These are phyloP conservation scores for Agonopterix subpropinquella DNA, from an alignment of 2,888 invertebrate genomes.

Conservation along the genomic window DNA sequence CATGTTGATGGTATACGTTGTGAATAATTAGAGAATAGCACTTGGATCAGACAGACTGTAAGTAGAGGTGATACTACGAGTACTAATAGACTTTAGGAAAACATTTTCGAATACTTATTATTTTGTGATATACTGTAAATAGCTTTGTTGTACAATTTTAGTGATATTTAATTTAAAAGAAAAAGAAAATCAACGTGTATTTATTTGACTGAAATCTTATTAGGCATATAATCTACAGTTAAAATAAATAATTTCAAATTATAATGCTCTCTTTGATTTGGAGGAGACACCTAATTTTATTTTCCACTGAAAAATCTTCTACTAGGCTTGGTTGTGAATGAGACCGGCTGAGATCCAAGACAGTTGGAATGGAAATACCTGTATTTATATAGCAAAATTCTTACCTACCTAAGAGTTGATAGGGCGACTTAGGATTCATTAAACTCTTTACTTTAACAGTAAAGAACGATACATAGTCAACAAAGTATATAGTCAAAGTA, in stretches of 20 bases:
- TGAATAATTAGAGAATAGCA: slow-evolving; percentile 43
- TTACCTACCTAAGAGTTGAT: no score
- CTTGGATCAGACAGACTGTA: slow-evolving; percentile 65
- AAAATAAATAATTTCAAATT: slow-evolving; percentile 63
- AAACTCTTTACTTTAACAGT: no score
- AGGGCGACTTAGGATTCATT: no score
- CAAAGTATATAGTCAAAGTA: no score
- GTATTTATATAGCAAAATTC: no score
- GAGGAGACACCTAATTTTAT: no score
- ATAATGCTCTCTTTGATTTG: slow-evolving; percentile 40
- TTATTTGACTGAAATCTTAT: slow-evolving; percentile 74
- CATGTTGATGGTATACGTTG: slow-evolving; percentile 20
- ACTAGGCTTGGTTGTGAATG: no score
- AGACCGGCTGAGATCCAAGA: no score
- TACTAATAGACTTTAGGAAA: slow-evolving; percentile 49
- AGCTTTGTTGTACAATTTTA: slow-evolving; percentile 74
- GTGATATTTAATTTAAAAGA: slow-evolving; percentile 60
- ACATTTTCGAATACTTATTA: slow-evolving; percentile 46
- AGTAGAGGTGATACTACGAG: slow-evolving; percentile 61
- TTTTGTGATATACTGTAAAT: slow-evolving; percentile 75
- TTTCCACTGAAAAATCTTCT: no score
- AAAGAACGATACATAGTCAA: no score
- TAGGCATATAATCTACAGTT: slow-evolving; percentile 58
- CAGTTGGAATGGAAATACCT: no score
- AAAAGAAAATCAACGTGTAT: slow-evolving; percentile 57